Base-by-base conservation (phyloP, 30 jellyfish, hydroid and myxozoan species). In the Catostylus mosaicus region DNA sequence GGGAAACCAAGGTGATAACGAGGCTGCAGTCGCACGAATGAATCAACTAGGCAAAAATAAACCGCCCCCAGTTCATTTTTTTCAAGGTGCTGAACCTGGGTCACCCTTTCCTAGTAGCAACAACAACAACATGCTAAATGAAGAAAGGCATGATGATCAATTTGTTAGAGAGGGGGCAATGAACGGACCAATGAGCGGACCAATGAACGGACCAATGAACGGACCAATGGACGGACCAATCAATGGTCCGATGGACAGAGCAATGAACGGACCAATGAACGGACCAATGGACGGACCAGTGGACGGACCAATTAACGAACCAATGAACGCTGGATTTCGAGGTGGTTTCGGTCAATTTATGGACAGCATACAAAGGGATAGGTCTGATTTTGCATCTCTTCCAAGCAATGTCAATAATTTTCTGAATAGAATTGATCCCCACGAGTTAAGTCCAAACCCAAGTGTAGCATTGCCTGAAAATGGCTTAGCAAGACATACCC, bases 381-480 rank as follows among this genome's bases (percentile, higher is more conserved):
- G 72, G 3, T 73, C 73, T 19, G 92, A 82, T 3, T 68, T 48
- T 20, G 79, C 37, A n/a, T 35, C 65, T 11, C 45, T 45, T 20
- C 85, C 80, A 30, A 69, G 69, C 31, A 52, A 14, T 14, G 84
- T 82, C 26, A 78, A 67, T 29, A 69, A 31, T 12, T 82, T 89
- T 34, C 47, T 83, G 67, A 84, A 90, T 54, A 74, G 92, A 90
- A 90, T 84, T 18, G 96, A 84, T 73, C 96, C 96, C 31, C 96
- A 90, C 50, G 97, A 90, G 60, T 23, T 78, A 10, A 69, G 48
- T 12, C 84, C 61, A 38, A 83, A 84, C 72, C 95, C 95, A 43
- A 84, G 95, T 27, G 88, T 75, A 24, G 95, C 95, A 1, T 29
- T 75, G 84, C 95, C 88, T n/a, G 95, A 84, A 32, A 84, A 57